Base-by-base conservation (phyloP, 2,797 vertebrate species). In the Fringilla coelebs region DNA sequence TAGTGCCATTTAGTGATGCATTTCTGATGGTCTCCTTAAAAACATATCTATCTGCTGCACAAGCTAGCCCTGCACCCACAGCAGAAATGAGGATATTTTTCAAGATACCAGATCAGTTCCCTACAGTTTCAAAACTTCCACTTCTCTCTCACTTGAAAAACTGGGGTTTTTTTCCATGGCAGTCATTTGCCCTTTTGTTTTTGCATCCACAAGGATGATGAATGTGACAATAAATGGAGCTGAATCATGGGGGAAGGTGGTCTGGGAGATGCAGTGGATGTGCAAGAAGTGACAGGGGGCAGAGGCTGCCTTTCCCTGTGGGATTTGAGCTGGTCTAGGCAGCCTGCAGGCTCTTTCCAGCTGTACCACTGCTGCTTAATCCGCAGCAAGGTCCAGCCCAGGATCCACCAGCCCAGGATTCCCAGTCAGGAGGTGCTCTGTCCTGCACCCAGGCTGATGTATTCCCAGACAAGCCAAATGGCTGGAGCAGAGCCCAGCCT, bases 111-210 rank as follows among this genome's bases (percentile, higher is more conserved):
- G 57, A 96, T 91, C 73, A 82, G 87, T 96, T 97, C 97, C 95
- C 95, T 95, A 87, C 92, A 87, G 95, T 97, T 95, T 96, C 82
- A 97, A 95, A 97, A 94, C 84, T 94, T 81, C 96, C 91, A 97
- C 90, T 81, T 97, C 84, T 83, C 87, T 94, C 78, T 89, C 54
- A 13, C 93, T 95, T 96, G 80, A 85, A 66, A 94, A 95, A 70
- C 48, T 72, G 85, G 3, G 16, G 16, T 0, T 5, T 13, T 49
- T 31, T 95, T 91, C 73, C 66, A 54, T 71, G 90, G 72, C 91
- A 94, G 74, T 90, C 65, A 31, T 83, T 94, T 95, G 85, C 86
- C 93, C 83, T 72, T 89, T 97, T 75, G 21, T 5, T 62, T 75
- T 65, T 76, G 88, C 92, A 61, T 87, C 71, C 38, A 58, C 66